phyloP scores from a whole-genome alignment of 64 coral and sea anemone genomes.

The Montipora cactus region DNA sequence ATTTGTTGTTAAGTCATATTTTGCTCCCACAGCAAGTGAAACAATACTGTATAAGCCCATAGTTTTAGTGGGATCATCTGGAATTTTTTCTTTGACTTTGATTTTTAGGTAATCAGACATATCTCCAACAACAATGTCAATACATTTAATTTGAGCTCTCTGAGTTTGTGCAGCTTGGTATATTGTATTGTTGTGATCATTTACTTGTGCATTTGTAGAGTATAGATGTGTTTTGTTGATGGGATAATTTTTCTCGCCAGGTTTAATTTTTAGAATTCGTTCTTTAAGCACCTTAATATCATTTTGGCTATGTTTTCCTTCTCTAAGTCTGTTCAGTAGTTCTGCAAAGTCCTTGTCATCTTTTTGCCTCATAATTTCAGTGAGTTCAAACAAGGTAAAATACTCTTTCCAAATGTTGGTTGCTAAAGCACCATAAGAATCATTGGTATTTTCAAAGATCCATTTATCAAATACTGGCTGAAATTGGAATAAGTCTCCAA shows the following conservation, averaged over 20 bases:
- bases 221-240: not conserved
- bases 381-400: not conserved
- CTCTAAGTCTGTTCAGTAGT: not conserved
- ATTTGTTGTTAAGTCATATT: constrained; percentile 63
- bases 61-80: constrained; percentile 39
- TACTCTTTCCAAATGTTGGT: not conserved
- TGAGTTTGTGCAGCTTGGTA: not conserved
- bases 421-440: not conserved
- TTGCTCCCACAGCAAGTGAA: not conserved
- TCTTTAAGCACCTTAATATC: not conserved
- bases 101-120: constrained; percentile 20
- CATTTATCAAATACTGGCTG: not conserved
- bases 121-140: constrained; percentile 22
- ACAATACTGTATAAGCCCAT: constrained; percentile 13
- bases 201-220: constrained; percentile 18
- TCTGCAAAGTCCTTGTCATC: too few species aligned
- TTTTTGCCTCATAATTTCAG: too few species aligned
- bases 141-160: constrained; percentile 3
- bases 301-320: not conserved
- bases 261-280: not conserved
- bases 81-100: constrained; percentile 18
- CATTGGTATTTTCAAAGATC: not conserved
- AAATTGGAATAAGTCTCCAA: too few species aligned
- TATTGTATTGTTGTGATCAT: constrained; percentile 30
- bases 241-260: not conserved